Evolutionary conservation across 2,888 invertebrate species (phyloP), one percentile per base, ranked within the genome.

Genomic region (Brachypalpus laphriformis): DNA sequence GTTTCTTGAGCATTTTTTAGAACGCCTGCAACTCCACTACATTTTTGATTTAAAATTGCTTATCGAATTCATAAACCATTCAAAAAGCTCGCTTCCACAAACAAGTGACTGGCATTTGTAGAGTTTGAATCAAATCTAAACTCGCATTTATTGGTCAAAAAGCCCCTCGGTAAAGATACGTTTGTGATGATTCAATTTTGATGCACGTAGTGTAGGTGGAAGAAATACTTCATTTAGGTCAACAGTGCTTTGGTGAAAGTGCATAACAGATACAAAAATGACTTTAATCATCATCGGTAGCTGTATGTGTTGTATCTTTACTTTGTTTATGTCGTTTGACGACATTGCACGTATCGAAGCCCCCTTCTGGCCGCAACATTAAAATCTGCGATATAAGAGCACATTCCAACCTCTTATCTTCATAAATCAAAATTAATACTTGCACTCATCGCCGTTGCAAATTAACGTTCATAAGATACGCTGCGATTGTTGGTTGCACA

Each of bases 341-440:
- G 5, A 37, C 16, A 0, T 22, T 11, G 34, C 66, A 61, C 61
- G 61, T 40, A 37, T 16, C 25, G 0, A 4, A 31, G 9, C 31
- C 20, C 65, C 3, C 8, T 11, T 28, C 2, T 47, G 9, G 71
- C 28, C 49, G 37, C 56, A n/a, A n/a, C n/a, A n/a, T n/a, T 45
- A 72, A 47, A n/a, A 47, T 40, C 40, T 18, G 2, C 18, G 31
- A 8, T 8, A 57, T 11, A 25, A 71, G 34, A 18, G 22, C 40
- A 0, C 1, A 11, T 14, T 42, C 9, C 28, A 37, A 6, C 34
- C 14, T 18, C 47, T 56, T 49, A 59, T 9, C 20, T 47, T 28
- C 45, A 22, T 18, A 47, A 56, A 65, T 56, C 22, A 80, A 72
- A 40, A 31, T 59, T 25, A 57, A 51, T 57, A 11, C 28, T 9